These are phyloP conservation scores for Zaprionus capensis DNA, from an alignment of 1,140 invertebrate genomes.

Conservation along the genomic window DNA sequence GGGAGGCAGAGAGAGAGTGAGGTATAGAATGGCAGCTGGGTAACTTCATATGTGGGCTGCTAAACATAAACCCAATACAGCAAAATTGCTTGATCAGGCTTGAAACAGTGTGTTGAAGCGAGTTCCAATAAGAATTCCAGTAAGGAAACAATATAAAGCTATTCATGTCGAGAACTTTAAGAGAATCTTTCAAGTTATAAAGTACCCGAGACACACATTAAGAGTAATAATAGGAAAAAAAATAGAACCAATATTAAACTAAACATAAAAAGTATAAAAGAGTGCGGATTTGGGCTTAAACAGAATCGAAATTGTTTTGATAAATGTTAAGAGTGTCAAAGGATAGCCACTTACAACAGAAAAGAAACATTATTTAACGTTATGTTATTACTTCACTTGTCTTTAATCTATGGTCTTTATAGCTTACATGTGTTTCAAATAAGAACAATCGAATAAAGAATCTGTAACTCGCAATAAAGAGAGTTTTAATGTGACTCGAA, in stretches of 20 bases:
- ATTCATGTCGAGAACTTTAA: neutral
- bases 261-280: no score
- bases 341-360: no score
- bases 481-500: neutral
- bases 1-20: neutral
- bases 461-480: neutral
- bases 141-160: neutral
- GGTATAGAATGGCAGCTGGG: neutral
- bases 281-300: no score
- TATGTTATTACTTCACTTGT: no score
- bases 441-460: no score
- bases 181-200: neutral
- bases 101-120: neutral
- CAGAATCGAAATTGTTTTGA: no score
- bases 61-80: constrained; percentile 39
- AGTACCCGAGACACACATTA: no score
- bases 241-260: no score
- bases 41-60: constrained; percentile 45
- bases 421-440: neutral
- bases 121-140: neutral
- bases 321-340: no score
- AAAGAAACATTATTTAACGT: no score
- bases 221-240: no score
- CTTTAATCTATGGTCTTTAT: neutral
- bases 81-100: constrained; percentile 30